Percentiles rank a stretch among this genome's conserved stretches.
Conservation (phyloP, 2,797 vertebrate genomes). For the Intellagama lesueurii region DNA sequence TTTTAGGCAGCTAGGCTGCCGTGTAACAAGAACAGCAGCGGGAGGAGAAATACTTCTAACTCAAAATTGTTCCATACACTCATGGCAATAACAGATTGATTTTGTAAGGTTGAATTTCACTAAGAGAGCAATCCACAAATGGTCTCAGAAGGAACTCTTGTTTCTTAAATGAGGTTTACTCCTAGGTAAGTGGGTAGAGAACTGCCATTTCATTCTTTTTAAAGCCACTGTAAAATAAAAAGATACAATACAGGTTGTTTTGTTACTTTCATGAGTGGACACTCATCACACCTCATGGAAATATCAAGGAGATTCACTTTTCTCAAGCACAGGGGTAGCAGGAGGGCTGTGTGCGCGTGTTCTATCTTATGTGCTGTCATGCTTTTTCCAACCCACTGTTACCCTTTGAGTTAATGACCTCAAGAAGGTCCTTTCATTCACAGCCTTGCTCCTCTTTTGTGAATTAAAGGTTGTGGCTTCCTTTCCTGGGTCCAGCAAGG, state of each 20-base stretch:
- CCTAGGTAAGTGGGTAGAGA: neutral
- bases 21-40: slow-evolving; percentile 41
- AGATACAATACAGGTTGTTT: slow-evolving; percentile 34
- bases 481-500: too few species aligned
- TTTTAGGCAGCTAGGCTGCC: slow-evolving; percentile 66
- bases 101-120: slow-evolving; percentile 66
- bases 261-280: slow-evolving; percentile 14
- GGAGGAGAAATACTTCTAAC: slow-evolving; percentile 61
- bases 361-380: neutral
- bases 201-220: neutral
- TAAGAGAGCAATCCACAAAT: slow-evolving; percentile 4
- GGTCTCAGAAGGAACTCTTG: neutral
- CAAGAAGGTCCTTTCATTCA: too few species aligned
- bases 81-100: slow-evolving; percentile 48
- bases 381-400: too few species aligned
- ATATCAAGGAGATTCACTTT: neutral
- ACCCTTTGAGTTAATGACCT: too few species aligned
- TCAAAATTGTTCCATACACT: slow-evolving; percentile 65
- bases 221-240: slow-evolving; percentile 44
- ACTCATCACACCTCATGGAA: neutral
- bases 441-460: too few species aligned
- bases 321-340: neutral
- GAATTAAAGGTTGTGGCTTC: too few species aligned
- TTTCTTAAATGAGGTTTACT: neutral
- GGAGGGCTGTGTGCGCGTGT: neutral